Evolutionary conservation across 1,140 invertebrate genomes (phyloP).

Genomic region (Eurosta solidaginis): DNA sequence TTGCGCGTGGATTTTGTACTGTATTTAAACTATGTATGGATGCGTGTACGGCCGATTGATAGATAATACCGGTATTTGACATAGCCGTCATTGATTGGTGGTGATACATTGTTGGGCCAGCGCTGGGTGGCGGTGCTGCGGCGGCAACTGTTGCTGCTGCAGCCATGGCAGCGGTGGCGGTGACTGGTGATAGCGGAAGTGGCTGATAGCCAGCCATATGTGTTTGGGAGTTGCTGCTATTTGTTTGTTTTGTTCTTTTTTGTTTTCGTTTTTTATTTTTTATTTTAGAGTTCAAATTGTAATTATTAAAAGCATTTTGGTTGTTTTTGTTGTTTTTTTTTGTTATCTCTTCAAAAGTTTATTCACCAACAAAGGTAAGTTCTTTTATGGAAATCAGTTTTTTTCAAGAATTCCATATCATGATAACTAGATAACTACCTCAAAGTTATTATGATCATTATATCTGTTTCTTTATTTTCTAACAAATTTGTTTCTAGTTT

Average conservation of each 20-base stretch:
- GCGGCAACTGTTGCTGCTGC: slow-evolving; percentile 35
- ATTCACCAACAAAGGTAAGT: no score
- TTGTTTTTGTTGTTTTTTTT: background rate
- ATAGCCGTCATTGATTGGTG: slow-evolving; percentile 56
- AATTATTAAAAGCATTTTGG: background rate
- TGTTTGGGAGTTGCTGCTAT: background rate
- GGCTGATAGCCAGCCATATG: slow-evolving; percentile 54
- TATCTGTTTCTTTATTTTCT: no score
- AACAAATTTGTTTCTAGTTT: no score
- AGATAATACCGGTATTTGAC: slow-evolving; percentile 59
- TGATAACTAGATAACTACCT: no score
- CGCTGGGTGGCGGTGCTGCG: slow-evolving; percentile 39
- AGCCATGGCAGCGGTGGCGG: slow-evolving; percentile 43
- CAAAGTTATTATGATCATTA: no score
- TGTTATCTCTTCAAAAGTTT: no score
- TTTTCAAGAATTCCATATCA: no score
- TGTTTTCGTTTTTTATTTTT: background rate
- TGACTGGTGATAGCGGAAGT: slow-evolving; percentile 49
- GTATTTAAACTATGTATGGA: slow-evolving; percentile 58
- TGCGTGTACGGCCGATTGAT: slow-evolving; percentile 59
- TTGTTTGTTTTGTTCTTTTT: background rate
- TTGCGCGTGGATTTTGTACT: slow-evolving; percentile 51
- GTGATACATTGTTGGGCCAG: slow-evolving; percentile 50
- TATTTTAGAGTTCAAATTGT: no score
- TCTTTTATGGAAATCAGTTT: no score